A percentile compares a stretch with the other conserved stretches of the same genome.
Evolutionary conservation across 2,113 vertebrate species (phyloP).

Genomic region (Phylloscopus trochiloides): DNA sequence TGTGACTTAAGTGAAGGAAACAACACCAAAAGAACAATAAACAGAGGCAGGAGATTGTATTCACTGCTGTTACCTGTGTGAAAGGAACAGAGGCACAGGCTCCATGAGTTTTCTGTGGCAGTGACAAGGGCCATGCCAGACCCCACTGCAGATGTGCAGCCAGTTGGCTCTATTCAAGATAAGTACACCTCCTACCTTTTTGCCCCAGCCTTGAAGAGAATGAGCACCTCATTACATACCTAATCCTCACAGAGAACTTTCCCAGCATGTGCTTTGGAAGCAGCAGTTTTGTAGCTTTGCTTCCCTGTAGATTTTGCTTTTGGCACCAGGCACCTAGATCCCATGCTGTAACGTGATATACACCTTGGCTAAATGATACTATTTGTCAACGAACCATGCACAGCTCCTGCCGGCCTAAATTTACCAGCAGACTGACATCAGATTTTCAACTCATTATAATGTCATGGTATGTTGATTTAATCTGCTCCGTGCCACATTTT

Average conservation of each 20-base stretch:
- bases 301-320: background rate
- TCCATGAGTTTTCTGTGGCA: background rate
- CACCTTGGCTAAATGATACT: background rate
- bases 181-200: background rate
- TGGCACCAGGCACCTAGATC: background rate
- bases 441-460: background rate
- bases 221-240: background rate
- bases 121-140: background rate
- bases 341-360: background rate
- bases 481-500: background rate
- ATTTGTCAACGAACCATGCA: background rate
- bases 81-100: background rate
- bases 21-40: background rate
- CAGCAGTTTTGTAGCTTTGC: background rate
- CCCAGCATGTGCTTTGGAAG: background rate
- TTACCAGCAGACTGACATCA: background rate
- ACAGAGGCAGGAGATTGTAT: background rate
- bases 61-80: rapidly evolving
- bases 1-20: background rate
- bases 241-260: background rate
- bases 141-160: background rate
- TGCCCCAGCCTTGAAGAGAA: background rate
- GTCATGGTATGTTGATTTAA: background rate
- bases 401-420: background rate
- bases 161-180: background rate